Percentiles rank a stretch among this genome's conserved stretches.
Evolutionary conservation across 2,113 vertebrate species (phyloP).

Genomic region (Oxygymnocypris stewartii): DNA sequence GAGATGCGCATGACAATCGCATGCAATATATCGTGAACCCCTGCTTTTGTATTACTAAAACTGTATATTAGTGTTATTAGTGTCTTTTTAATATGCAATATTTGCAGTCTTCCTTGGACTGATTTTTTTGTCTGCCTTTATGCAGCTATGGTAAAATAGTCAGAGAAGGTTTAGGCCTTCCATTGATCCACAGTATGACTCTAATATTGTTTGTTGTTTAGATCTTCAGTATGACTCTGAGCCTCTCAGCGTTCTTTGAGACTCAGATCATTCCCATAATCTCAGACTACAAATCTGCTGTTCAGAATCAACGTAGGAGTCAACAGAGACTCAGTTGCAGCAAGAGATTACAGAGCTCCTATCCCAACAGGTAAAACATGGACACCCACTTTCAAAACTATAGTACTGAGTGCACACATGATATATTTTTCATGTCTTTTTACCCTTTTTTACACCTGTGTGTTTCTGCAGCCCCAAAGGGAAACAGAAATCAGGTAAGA

Average conservation of each 20-base stretch:
- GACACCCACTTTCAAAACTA: conserved; percentile 50
- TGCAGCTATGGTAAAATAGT: neutral
- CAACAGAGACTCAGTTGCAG: conserved; percentile 81
- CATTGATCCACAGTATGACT: neutral
- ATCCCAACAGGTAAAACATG: conserved; percentile 78
- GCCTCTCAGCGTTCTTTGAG: conserved; percentile 95
- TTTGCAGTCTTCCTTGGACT: neutral
- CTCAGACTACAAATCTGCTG: conserved; percentile 89
- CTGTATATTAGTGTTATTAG: neutral
- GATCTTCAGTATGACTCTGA: conserved; percentile 97
- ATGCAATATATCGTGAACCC: too few species aligned
- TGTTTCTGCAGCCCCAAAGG: conserved; percentile 82
- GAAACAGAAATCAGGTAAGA: conserved; percentile 87
- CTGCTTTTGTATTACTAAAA: neutral
- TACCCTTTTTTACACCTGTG: neutral
- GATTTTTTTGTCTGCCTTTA: neutral
- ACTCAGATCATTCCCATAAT: conserved; percentile 89
- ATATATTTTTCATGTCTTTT: neutral
- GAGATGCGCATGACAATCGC: too few species aligned
- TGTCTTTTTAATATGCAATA: neutral
- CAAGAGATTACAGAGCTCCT: conserved; percentile 82
- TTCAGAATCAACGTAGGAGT: conserved; percentile 85
- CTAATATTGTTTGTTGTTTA: conserved; percentile 55
- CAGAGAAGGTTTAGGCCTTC: neutral
- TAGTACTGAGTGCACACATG: neutral